Evolutionary conservation across 2,888 invertebrate species (phyloP).

Genomic region (Augiades crinisus): DNA sequence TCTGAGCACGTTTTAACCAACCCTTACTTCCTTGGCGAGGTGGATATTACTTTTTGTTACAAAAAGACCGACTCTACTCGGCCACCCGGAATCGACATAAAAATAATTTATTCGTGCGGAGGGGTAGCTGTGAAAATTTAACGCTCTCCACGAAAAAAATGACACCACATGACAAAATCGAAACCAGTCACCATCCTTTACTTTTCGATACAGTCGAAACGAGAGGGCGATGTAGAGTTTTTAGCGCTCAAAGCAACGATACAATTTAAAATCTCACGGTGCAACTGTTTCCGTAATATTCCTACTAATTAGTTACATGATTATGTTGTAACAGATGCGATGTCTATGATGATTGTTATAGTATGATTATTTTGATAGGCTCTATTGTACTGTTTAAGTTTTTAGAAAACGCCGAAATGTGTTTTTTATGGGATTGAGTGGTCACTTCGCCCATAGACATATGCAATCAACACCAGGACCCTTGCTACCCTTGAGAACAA

Average conservation of each 20-base stretch:
- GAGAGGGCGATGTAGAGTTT: conserved; percentile 47
- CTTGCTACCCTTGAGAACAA: too few species aligned
- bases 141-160: conserved; percentile 65
- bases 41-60: conserved; percentile 62
- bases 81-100: conserved; percentile 77
- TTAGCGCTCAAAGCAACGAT: conserved; percentile 34
- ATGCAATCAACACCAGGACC: too few species aligned
- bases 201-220: conserved; percentile 35
- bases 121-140: conserved; percentile 75
- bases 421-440: too few species aligned
- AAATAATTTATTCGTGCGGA: conserved; percentile 71
- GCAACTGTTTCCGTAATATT: conserved; percentile 60
- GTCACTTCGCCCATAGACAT: too few species aligned
- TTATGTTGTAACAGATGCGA: conserved; percentile 11
- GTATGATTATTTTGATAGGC: too few species aligned
- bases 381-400: too few species aligned
- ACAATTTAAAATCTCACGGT: conserved; percentile 56
- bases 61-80: conserved; percentile 45
- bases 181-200: conserved; percentile 50
- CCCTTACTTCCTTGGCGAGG: conserved; percentile 68
- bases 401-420: too few species aligned
- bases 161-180: conserved; percentile 62
- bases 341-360: too few species aligned
- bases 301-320: conserved; percentile 41
- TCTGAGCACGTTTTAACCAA: conserved; percentile 50